phyloP scores from a whole-genome alignment of 2,888 invertebrate genomes.

The Coenonympha glycerion region DNA sequence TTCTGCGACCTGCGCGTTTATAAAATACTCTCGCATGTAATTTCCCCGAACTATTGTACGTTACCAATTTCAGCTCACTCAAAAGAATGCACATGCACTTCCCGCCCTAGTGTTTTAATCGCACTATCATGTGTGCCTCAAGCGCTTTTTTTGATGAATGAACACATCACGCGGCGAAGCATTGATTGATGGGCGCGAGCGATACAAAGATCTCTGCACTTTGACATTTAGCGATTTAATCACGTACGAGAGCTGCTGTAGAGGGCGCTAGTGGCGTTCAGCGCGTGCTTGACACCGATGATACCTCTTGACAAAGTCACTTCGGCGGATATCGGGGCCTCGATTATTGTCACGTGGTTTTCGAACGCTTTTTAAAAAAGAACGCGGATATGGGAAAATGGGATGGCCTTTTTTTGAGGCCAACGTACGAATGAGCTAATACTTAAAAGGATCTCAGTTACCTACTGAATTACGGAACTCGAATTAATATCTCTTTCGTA shows the following conservation, averaged over 20 bases:
- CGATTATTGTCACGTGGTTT: slow-evolving; percentile 32
- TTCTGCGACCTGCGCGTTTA: too few species aligned
- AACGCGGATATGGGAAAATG: slow-evolving; percentile 14
- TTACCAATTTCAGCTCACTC: slow-evolving; percentile 2
- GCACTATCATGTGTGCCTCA: slow-evolving; percentile 35
- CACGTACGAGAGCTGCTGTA: slow-evolving; percentile 61
- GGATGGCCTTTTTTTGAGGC: slow-evolving; percentile 22
- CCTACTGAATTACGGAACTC: too few species aligned
- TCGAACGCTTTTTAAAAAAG: slow-evolving; percentile 17
- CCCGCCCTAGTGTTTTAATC: slow-evolving; percentile 28
- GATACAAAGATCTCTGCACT: slow-evolving; percentile 72
- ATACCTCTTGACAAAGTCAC: slow-evolving; percentile 59
- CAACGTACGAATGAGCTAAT: slow-evolving; percentile 9
- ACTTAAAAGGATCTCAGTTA: too few species aligned
- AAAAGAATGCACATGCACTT: slow-evolving; percentile 22
- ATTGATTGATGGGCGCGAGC: slow-evolving; percentile 50
- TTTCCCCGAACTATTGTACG: not conserved
- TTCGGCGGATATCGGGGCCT: slow-evolving; percentile 45
- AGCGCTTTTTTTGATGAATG: slow-evolving; percentile 64
- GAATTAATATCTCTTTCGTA: too few species aligned
- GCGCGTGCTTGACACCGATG: slow-evolving; percentile 62
- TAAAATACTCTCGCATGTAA: too few species aligned
- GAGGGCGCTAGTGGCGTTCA: slow-evolving; percentile 51
- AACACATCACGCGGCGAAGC: slow-evolving; percentile 52
- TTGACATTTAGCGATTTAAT: slow-evolving; percentile 75